phyloP scores from a whole-genome alignment of 2,797 vertebrate genomes.

The Apogon hyalosoma region DNA sequence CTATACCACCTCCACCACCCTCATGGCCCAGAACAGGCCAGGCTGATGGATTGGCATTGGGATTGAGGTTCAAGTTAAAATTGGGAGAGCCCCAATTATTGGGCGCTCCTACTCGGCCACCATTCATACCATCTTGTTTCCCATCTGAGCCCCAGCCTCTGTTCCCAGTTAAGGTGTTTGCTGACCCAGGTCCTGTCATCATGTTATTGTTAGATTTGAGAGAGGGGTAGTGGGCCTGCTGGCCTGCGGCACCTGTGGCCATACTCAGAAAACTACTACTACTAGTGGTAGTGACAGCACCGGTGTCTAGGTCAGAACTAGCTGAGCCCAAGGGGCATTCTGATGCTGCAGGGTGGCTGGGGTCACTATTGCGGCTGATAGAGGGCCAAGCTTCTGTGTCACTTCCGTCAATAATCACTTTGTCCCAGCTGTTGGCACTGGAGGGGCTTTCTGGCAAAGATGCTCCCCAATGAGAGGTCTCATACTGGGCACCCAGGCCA shows the following conservation, averaged over 20 bases:
- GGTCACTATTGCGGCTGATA: constrained; percentile 86
- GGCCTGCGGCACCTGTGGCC: constrained; percentile 93
- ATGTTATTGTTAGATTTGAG: constrained; percentile 92
- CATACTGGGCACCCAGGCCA: constrained; percentile 92
- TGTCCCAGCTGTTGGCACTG: constrained; percentile 90
- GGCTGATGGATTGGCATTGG: constrained; percentile 95
- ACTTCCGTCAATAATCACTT: constrained; percentile 91
- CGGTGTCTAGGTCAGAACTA: constrained; percentile 85
- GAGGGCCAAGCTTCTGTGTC: constrained; percentile 93
- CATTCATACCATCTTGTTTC: constrained; percentile 87
- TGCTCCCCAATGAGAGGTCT: constrained; percentile 90
- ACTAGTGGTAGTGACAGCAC: constrained; percentile 64
- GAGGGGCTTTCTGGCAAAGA: constrained; percentile 86
- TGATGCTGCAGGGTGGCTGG: constrained; percentile 82
- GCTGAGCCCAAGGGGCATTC: constrained; percentile 92
- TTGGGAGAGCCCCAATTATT: constrained; percentile 85
- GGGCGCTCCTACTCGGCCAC: constrained; percentile 61
- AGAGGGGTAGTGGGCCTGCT: constrained; percentile 90
- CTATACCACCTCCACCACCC: constrained; percentile 87
- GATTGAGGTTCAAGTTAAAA: constrained; percentile 98
- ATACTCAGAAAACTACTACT: constrained; percentile 90
- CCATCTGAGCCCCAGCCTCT: constrained; percentile 90
- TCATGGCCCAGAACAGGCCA: constrained; percentile 95
- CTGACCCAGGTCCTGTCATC: constrained; percentile 89
- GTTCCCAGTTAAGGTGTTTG: constrained; percentile 76